Conservation (phyloP, 2,888 invertebrate species). For the Rhorus exstirpatorius region DNA sequence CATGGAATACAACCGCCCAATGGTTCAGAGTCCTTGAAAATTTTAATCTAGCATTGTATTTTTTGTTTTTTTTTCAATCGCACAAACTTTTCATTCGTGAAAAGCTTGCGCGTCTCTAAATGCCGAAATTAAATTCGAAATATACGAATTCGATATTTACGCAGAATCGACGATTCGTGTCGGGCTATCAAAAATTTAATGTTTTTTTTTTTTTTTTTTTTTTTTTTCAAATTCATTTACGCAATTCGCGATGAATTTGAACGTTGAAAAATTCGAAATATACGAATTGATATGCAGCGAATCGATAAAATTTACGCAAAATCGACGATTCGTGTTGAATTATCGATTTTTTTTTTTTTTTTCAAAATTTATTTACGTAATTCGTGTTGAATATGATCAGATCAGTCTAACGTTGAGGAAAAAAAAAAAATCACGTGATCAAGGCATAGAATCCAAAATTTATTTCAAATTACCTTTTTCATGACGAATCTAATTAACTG, state of each 20-base stretch:
- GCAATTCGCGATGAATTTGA: no score
- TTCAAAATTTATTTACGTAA: neutral
- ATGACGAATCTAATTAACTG: neutral
- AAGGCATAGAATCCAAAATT: neutral
- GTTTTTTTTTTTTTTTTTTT: no score
- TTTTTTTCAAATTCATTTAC: no score
- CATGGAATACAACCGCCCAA: conserved; percentile 78
- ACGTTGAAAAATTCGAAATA: no score
- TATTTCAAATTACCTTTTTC: conserved; percentile 40
- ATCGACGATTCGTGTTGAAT: no score
- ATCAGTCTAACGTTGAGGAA: neutral
- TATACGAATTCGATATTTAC: neutral
- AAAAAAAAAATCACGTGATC: neutral
- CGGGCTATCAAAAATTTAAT: neutral
- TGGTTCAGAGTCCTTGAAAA: conserved; percentile 81
- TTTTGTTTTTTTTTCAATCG: conserved; percentile 62
- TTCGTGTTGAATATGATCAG: neutral
- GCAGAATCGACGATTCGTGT: neutral
- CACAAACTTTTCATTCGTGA: conserved; percentile 54
- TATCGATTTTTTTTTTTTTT: no score
- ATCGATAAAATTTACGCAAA: no score
- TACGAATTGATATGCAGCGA: no score
- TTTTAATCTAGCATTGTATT: conserved; percentile 80
- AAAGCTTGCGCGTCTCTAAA: conserved; percentile 52
- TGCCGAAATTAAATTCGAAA: conserved; percentile 14